These are phyloP conservation scores for Drosophila algonquin DNA, from an alignment of 2,888 invertebrate genomes.

Conservation along the genomic window DNA sequence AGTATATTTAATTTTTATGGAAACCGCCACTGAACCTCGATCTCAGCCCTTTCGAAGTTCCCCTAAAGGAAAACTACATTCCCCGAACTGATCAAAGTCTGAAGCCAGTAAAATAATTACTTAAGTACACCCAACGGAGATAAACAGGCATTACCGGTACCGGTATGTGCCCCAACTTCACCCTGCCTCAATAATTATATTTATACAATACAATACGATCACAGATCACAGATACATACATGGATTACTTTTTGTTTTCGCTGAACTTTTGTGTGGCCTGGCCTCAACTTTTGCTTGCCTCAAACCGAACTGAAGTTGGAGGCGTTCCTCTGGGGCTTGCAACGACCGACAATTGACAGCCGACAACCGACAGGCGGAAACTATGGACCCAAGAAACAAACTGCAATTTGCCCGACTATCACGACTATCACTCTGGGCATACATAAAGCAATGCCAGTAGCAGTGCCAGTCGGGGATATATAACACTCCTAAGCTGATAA, in stretches of 20 bases:
- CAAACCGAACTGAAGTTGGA: slow-evolving; percentile 11
- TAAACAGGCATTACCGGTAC: slow-evolving; percentile 11
- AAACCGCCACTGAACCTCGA: slow-evolving; percentile 6
- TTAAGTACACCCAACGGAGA: not conserved
- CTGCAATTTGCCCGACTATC: slow-evolving; percentile 10
- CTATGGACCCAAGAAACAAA: not conserved
- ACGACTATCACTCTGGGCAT: slow-evolving; percentile 18
- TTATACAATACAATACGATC: not conserved
- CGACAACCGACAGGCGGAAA: slow-evolving; percentile 16
- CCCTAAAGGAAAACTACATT: slow-evolving; percentile 1
- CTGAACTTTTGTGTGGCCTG: slow-evolving; percentile 29
- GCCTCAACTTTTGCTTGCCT: slow-evolving; percentile 15
- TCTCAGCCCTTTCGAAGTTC: slow-evolving; percentile 8
- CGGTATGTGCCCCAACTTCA: slow-evolving; percentile 22
- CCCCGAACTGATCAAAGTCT: slow-evolving; percentile 10
- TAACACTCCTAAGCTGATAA: slow-evolving; percentile 22
- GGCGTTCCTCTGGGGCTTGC: slow-evolving; percentile 9
- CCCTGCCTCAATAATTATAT: slow-evolving; percentile 20
- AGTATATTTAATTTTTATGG: not conserved
- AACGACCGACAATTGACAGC: not conserved
- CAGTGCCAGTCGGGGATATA: not conserved
- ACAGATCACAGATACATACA: not conserved
- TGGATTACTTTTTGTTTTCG: slow-evolving; percentile 12
- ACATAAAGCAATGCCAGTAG: slow-evolving; percentile 7
- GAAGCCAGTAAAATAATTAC: slow-evolving; percentile 26